A percentile compares a stretch with the other conserved stretches of the same genome.
phyloP scores from a whole-genome alignment of 1,140 invertebrate species.

The Pogonognathellus flavescens region DNA sequence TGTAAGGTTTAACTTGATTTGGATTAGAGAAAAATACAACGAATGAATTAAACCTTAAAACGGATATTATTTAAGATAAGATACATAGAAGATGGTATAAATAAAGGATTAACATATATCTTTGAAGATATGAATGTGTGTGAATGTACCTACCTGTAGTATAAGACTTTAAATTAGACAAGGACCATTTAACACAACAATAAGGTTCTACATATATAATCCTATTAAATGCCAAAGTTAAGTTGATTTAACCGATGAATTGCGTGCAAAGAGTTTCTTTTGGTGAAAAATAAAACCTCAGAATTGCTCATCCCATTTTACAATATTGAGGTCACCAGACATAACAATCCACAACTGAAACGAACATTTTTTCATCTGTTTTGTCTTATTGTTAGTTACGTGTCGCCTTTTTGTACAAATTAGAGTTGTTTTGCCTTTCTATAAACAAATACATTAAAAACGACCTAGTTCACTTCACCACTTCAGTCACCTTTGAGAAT shows the following conservation, averaged over 20 bases:
- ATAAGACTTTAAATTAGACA: conserved; percentile 15
- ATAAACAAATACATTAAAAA: too few relatives aligned
- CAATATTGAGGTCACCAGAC: conserved; percentile 20
- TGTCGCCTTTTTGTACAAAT: neutral
- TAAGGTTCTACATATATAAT: neutral
- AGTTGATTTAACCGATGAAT: conserved; percentile 8
- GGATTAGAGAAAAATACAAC: too few relatives aligned
- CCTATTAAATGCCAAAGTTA: neutral
- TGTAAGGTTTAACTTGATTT: too few relatives aligned
- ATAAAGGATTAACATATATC: too few relatives aligned
- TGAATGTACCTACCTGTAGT: neutral
- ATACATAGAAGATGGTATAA: too few relatives aligned
- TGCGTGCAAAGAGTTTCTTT: conserved; percentile 13
- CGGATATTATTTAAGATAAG: too few relatives aligned
- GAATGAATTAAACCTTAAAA: too few relatives aligned
- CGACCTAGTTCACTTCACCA: too few relatives aligned
- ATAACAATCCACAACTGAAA: neutral
- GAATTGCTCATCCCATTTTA: conserved; percentile 26
- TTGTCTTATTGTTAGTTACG: neutral
- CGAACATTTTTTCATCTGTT: neutral
- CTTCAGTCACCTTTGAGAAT: too few relatives aligned
- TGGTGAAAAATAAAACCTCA: conserved; percentile 28
- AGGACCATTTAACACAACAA: conserved; percentile 23
- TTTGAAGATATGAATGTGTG: too few relatives aligned
- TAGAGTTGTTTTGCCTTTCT: too few relatives aligned